Evolutionary conservation across 1,140 invertebrate genomes (phyloP).

Genomic region (Drosophila nannoptera): DNA sequence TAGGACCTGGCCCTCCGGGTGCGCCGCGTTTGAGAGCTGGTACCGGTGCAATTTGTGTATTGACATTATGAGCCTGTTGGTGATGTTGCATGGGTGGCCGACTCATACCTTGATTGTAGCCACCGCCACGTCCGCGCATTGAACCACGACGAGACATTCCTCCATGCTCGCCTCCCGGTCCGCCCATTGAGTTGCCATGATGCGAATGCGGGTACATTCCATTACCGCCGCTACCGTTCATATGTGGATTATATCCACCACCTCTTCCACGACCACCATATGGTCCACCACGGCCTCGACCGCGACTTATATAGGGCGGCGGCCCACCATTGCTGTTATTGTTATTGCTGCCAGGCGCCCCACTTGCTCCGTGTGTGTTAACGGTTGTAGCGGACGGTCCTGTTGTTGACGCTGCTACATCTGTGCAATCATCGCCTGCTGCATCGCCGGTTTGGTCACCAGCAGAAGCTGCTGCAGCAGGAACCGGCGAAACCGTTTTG

Average conservation of each 20-base stretch:
- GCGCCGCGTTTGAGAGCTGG: slow-evolving; percentile 77
- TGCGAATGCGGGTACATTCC: slow-evolving; percentile 65
- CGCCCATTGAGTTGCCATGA: slow-evolving; percentile 59
- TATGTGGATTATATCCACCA: slow-evolving; percentile 72
- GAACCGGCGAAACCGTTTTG: slow-evolving; percentile 74
- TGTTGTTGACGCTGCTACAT: slow-evolving; percentile 36
- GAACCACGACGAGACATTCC: slow-evolving; percentile 68
- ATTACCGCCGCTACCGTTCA: slow-evolving; percentile 62
- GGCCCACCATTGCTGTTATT: slow-evolving; percentile 53
- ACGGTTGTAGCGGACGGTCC: slow-evolving; percentile 25
- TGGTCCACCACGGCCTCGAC: slow-evolving; percentile 71
- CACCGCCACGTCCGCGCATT: slow-evolving; percentile 69
- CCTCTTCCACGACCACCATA: slow-evolving; percentile 68
- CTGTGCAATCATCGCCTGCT: slow-evolving; percentile 44
- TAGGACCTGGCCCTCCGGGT: slow-evolving; percentile 76
- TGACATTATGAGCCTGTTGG: slow-evolving; percentile 73
- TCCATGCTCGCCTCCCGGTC: slow-evolving; percentile 57
- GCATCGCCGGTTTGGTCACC: slow-evolving; percentile 32
- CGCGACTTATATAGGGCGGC: slow-evolving; percentile 58
- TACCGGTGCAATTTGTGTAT: slow-evolving; percentile 78
- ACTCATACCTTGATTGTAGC: slow-evolving; percentile 74
- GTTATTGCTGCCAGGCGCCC: slow-evolving; percentile 31
- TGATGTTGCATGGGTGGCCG: slow-evolving; percentile 75
- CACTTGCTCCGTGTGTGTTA: slow-evolving; percentile 42
- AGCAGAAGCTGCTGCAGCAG: slow-evolving; percentile 43